phyloP scores from a whole-genome alignment of 53 echinoderm and acorn worm genomes.

The Henricia sp. region DNA sequence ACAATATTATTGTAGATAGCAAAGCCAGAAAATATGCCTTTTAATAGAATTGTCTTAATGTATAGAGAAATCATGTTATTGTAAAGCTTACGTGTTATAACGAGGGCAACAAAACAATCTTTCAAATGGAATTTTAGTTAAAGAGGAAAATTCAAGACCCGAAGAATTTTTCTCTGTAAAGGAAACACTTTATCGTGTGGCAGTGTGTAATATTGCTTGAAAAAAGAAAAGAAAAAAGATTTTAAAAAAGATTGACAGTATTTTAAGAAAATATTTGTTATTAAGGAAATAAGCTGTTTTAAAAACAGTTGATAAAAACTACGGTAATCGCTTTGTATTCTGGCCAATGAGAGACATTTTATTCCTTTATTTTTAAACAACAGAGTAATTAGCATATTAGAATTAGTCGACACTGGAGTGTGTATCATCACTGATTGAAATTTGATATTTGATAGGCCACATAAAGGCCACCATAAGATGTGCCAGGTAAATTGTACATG shows the following conservation, averaged over 20 bases:
- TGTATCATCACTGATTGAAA: constrained; percentile 51
- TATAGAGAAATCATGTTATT: constrained; percentile 41
- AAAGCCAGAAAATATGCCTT: constrained; percentile 51
- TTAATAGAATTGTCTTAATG: constrained; percentile 35
- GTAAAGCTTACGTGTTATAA: constrained; percentile 17
- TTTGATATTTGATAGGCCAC: constrained; percentile 31
- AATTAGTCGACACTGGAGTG: constrained; percentile 38
- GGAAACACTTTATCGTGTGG: constrained; percentile 23
- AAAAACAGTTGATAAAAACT: constrained; percentile 12
- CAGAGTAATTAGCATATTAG: background rate
- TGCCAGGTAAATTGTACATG: constrained; percentile 42
- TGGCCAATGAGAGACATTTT: constrained; percentile 45
- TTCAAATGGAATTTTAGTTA: background rate
- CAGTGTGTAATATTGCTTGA: constrained; percentile 43
- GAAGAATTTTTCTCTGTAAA: constrained; percentile 12
- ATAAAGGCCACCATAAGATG: background rate
- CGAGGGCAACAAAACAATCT: background rate
- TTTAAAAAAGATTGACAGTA: constrained; percentile 38
- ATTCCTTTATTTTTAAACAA: constrained; percentile 55
- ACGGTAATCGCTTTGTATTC: constrained; percentile 51
- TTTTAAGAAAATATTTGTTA: constrained; percentile 38
- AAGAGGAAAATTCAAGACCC: background rate
- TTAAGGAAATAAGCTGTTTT: background rate
- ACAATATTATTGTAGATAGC: constrained; percentile 50
- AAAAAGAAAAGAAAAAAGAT: constrained; percentile 18